Conservation (phyloP, 2,113 vertebrate genomes). For the Alethe diademata region DNA sequence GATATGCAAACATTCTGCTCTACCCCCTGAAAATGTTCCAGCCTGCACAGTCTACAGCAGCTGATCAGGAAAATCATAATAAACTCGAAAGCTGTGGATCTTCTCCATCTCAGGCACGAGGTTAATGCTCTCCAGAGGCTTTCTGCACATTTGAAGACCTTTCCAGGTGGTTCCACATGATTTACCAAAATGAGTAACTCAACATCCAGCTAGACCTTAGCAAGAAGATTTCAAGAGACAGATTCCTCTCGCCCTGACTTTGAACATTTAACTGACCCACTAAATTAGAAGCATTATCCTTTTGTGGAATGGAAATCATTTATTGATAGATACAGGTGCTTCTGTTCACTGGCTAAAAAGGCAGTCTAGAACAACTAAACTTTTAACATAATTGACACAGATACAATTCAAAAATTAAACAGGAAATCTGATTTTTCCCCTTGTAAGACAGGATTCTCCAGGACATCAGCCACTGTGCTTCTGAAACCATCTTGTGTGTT, state of each 20-base stretch:
- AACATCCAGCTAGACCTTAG: neutral
- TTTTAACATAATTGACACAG: neutral
- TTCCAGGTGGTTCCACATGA: neutral
- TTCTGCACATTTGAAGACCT: neutral
- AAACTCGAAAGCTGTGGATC: neutral
- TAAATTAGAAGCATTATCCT: neutral
- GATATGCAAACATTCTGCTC: neutral
- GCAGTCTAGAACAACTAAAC: neutral
- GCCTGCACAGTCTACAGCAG: neutral
- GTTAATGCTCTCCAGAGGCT: neutral
- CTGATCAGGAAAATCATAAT: neutral
- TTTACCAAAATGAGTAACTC: neutral
- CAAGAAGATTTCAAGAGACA: neutral
- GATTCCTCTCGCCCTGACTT: neutral
- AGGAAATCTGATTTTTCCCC: neutral
- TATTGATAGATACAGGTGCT: neutral
- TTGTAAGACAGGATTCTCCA: neutral
- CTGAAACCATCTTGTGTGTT: neutral
- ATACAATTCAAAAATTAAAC: neutral
- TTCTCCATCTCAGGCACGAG: neutral
- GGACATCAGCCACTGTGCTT: neutral
- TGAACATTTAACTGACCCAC: neutral
- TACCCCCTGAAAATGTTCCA: neutral
- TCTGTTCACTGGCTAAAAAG: neutral
- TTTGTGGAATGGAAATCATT: neutral